A percentile compares a stretch with the other conserved stretches of the same genome.
Evolutionary conservation across 2,888 invertebrate genomes (phyloP).

Genomic region (Copidosoma aretas): DNA sequence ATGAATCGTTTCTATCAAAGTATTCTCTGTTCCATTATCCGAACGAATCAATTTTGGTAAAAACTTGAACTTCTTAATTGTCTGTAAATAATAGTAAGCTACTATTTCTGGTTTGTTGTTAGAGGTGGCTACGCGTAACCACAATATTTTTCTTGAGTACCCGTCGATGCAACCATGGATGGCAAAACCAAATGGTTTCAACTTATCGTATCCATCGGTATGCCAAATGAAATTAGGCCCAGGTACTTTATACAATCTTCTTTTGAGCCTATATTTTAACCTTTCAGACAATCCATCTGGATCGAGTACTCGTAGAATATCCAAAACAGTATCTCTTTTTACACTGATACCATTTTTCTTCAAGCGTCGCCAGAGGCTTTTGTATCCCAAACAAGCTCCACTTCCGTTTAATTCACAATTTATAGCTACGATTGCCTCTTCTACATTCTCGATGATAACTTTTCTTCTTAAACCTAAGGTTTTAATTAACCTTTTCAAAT

Average conservation of each 20-base stretch:
- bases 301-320: constrained; percentile 20
- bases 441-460: too few species aligned
- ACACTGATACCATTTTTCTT: constrained; percentile 12
- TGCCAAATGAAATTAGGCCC: constrained; percentile 40
- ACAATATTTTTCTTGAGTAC: constrained; percentile 31
- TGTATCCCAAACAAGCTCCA: constrained; percentile 9
- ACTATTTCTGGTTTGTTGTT: constrained; percentile 28
- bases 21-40: constrained; percentile 31
- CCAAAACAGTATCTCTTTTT: constrained; percentile 22
- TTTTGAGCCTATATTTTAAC: not conserved
- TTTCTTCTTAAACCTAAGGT: too few species aligned
- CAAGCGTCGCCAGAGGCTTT: constrained; percentile 16
- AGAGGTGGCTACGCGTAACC: constrained; percentile 24
- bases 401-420: not conserved
- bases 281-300: constrained; percentile 15
- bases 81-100: constrained; percentile 30
- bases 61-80: constrained; percentile 16
- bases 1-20: constrained; percentile 15
- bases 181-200: constrained; percentile 38
- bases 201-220: constrained; percentile 38
- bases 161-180: constrained; percentile 39
- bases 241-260: constrained; percentile 9
- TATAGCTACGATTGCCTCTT: not conserved
- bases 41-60: constrained; percentile 27
- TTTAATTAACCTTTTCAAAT: too few species aligned